Conservation (phyloP, 2,797 vertebrate species). For the Pangasius macronema region DNA sequence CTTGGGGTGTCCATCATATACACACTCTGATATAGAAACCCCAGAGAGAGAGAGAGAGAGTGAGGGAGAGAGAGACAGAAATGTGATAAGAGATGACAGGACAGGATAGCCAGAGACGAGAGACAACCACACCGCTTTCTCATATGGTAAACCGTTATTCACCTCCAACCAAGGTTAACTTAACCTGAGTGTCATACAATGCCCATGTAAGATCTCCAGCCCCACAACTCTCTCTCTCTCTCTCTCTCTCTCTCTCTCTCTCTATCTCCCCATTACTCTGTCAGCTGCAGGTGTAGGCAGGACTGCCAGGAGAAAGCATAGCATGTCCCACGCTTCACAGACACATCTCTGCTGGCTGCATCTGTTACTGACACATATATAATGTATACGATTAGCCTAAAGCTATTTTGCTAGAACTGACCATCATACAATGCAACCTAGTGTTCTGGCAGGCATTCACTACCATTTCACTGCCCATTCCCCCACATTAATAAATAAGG, state of each 20-base stretch:
- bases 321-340: conserved; percentile 32
- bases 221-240: conserved; percentile 36
- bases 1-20: conserved; percentile 13
- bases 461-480: not conserved
- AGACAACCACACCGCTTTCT: conserved; percentile 53
- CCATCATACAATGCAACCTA: conserved; percentile 7
- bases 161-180: conserved; percentile 54
- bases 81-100: conserved; percentile 56
- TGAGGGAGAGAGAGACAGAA: conserved; percentile 28
- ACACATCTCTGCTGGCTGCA: conserved; percentile 43
- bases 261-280: conserved; percentile 48
- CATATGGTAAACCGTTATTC: conserved; percentile 42
- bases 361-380: conserved; percentile 38
- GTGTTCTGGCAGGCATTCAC: not conserved
- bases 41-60: conserved; percentile 27
- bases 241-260: conserved; percentile 11
- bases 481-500: conserved; percentile 35
- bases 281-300: conserved; percentile 45
- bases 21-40: conserved; percentile 15
- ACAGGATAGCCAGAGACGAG: conserved; percentile 47
- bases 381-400: conserved; percentile 45
- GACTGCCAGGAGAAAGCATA: conserved; percentile 24
- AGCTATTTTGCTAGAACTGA: conserved; percentile 32
- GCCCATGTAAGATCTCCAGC: conserved; percentile 47
- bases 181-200: conserved; percentile 49